A percentile compares a stretch with the other conserved stretches of the same genome.
These are phyloP conservation scores for Zootermopsis nevadensis DNA, from an alignment of 2,888 invertebrate species.

Conservation along the genomic window DNA sequence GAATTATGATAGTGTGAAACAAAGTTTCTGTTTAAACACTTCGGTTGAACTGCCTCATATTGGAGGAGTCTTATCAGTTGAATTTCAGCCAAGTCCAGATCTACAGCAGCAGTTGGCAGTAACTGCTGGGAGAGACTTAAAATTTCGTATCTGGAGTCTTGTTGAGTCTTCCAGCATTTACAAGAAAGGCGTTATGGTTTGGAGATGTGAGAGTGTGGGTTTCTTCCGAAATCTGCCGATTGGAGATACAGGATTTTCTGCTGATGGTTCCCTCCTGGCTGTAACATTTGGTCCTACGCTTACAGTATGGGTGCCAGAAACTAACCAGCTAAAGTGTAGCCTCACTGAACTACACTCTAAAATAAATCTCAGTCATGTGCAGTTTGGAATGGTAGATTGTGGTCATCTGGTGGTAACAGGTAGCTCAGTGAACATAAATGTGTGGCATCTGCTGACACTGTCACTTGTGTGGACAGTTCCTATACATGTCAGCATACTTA, in stretches of 20 bases:
- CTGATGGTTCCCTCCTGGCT: constrained; percentile 81
- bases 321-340: constrained; percentile 69
- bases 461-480: constrained; percentile 76
- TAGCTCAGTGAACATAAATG: constrained; percentile 70
- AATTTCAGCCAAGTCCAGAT: constrained; percentile 68
- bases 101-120: constrained; percentile 68
- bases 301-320: constrained; percentile 76
- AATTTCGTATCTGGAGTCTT: constrained; percentile 78
- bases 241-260: constrained; percentile 73
- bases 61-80: constrained; percentile 68
- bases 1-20: constrained; percentile 58
- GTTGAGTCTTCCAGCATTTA: constrained; percentile 68
- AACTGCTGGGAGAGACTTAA: constrained; percentile 75
- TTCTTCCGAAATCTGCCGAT: constrained; percentile 71
- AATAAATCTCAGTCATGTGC: constrained; percentile 60
- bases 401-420: constrained; percentile 70
- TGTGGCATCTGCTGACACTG: constrained; percentile 80
- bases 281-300: constrained; percentile 74
- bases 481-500: constrained; percentile 64
- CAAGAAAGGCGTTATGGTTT: constrained; percentile 60
- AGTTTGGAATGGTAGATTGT: constrained; percentile 70
- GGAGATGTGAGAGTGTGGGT: constrained; percentile 74
- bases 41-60: constrained; percentile 79
- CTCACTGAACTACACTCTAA: constrained; percentile 62
- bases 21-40: constrained; percentile 75